Conservation (phyloP, 2,797 vertebrate species). For the Schizopygopsis malacanthus region DNA sequence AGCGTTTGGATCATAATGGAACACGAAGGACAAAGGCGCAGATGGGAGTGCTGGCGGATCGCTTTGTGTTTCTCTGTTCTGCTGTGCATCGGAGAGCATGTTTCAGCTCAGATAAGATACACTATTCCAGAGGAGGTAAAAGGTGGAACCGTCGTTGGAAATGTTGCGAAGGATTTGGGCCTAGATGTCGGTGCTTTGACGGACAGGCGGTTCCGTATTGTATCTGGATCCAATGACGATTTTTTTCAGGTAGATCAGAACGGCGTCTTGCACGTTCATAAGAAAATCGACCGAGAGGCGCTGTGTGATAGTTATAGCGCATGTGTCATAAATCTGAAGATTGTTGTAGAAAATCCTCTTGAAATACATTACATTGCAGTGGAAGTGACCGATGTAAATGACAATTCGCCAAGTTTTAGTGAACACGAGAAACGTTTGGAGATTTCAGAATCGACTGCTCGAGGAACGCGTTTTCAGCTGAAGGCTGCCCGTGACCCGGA, state of each 20-base stretch:
- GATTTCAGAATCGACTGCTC: slow-evolving; percentile 64
- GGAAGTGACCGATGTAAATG: slow-evolving; percentile 76
- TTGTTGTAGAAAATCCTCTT: slow-evolving; percentile 78
- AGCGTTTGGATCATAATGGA: slow-evolving; percentile 24
- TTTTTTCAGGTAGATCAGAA: slow-evolving; percentile 63
- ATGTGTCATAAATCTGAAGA: slow-evolving; percentile 77
- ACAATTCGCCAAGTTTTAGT: slow-evolving; percentile 70
- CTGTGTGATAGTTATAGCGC: slow-evolving; percentile 64
- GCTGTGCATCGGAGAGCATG: background rate
- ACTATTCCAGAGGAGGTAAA: slow-evolving; percentile 72
- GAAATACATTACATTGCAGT: slow-evolving; percentile 80
- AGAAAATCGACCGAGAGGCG: slow-evolving; percentile 71
- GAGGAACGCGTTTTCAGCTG: slow-evolving; percentile 56
- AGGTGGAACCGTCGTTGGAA: slow-evolving; percentile 76
- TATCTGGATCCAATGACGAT: slow-evolving; percentile 71
- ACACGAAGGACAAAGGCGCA: slow-evolving; percentile 40
- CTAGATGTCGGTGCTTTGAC: slow-evolving; percentile 70
- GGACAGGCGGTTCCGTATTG: slow-evolving; percentile 73
- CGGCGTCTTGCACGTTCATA: slow-evolving; percentile 65
- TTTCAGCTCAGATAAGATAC: slow-evolving; percentile 71
- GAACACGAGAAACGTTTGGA: slow-evolving; percentile 67
- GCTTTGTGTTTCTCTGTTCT: background rate
- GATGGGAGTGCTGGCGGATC: slow-evolving; percentile 13
- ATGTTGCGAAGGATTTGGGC: slow-evolving; percentile 79
- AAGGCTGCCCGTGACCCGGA: slow-evolving; percentile 62